Base-by-base conservation (phyloP, 2,888 invertebrate genomes). In the Salticus scenicus region DNA sequence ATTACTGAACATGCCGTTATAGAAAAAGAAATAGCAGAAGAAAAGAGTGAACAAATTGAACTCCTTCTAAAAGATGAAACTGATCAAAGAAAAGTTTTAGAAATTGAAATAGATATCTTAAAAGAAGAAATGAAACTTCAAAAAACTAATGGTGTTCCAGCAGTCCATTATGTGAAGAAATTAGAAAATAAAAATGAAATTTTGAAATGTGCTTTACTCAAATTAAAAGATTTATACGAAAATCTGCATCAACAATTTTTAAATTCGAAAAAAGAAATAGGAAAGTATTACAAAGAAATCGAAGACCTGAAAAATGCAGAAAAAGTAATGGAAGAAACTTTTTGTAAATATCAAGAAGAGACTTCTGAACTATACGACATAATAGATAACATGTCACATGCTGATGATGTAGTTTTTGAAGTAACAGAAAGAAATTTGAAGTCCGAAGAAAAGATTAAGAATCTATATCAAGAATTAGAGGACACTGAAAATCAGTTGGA, bases 111-210 rank as follows among this genome's bases (percentile, higher is more conserved):
- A 14, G 24, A 47, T 8, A 66, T 76, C 10, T 31, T 42, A n/a
- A 42, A 76, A 31, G 75, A 76, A 67, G 67, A 76, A 47, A 76
- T 76, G 75, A 20, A 76, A 31, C 12, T 76, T n/a, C 75, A 67
- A 0, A 20, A 24, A 17, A 42, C 42, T 10, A 47, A 76, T 8
- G 42, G 66, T 12, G 12, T 76, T 31, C 75, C 67, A 24, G 31
- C 75, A 10, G 47, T 47, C 1, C 75, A 76, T 28, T 76, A 67
- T 47, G 17, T 76, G 1, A 47, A 76, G 31, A 24, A 42, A 7
- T 20, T 76, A n/a, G 67, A 76, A 30, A 30, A 42, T 31, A 1
- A 67, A 30, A 76, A 76, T 31, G 41, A 47, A 31, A 30, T 67
- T 20, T 30, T 47, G 7, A 17, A 76, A 1, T 20, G 42, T 24